Evolutionary conservation across 2,797 vertebrate genomes (phyloP).

Genomic region (Tangara arthus): DNA sequence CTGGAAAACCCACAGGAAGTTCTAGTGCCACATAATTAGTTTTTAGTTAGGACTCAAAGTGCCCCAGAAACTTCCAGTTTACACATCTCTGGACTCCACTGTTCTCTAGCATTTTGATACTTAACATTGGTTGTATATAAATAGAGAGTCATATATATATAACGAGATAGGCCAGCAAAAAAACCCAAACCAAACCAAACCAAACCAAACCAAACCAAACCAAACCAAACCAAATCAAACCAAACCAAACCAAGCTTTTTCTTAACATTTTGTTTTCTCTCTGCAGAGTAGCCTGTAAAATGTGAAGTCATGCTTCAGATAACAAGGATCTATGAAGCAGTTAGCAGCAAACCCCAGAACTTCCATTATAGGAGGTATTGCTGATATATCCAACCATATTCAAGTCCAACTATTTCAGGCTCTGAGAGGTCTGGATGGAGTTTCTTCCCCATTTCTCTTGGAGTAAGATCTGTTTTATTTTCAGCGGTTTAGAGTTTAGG

Average conservation of each 20-base stretch:
- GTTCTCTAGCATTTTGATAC: not conserved
- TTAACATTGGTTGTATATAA: not conserved
- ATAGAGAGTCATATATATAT: not conserved
- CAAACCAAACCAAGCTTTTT: not conserved
- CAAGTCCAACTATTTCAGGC: not conserved
- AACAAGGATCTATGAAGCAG: not conserved
- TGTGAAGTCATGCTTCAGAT: not conserved
- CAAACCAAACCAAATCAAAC: not conserved
- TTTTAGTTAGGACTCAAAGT: not conserved
- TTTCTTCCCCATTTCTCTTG: not conserved
- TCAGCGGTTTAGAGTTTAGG: not conserved
- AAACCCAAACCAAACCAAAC: too few relatives aligned
- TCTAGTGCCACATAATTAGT: not conserved
- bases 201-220: not conserved
- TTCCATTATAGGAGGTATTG: not conserved
- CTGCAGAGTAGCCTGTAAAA: not conserved
- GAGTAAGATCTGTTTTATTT: not conserved
- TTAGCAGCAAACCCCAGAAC: not conserved
- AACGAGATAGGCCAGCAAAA: not conserved
- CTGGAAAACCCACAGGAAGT: not conserved
- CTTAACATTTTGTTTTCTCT: not conserved
- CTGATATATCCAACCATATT: not conserved
- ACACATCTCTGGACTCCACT: not conserved
- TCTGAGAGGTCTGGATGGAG: not conserved
- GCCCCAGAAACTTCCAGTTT: not conserved